These are phyloP conservation scores for Ametastegia equiseti DNA, from an alignment of 2,888 invertebrate species.

Conservation along the genomic window DNA sequence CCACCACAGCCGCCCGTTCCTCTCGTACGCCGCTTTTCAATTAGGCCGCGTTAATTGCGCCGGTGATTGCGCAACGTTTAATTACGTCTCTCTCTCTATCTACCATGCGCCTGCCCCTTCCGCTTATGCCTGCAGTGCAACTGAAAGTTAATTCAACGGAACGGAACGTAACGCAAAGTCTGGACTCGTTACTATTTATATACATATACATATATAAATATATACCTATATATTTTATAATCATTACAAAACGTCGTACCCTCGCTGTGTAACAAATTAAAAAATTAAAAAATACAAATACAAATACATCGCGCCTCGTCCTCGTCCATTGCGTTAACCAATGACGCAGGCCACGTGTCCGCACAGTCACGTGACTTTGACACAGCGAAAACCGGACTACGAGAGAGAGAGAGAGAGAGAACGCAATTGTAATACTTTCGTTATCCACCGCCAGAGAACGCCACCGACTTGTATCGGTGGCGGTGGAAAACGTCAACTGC, in stretches of 20 bases:
- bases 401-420: too few species aligned
- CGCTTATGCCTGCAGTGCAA: too few species aligned
- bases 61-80: constrained; percentile 50
- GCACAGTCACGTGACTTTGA: constrained; percentile 62
- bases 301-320: not conserved
- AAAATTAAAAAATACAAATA: too few species aligned
- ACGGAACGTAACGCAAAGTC: not conserved
- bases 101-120: not conserved
- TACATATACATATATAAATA: not conserved
- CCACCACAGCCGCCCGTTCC: not conserved
- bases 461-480: constrained; percentile 47
- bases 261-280: too few species aligned
- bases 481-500: not conserved
- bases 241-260: not conserved
- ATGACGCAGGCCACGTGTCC: constrained; percentile 17
- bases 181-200: not conserved
- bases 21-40: constrained; percentile 11
- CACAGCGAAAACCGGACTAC: too few species aligned
- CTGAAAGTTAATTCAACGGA: not conserved
- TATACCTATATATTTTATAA: not conserved
- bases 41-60: constrained; percentile 34
- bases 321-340: not conserved
- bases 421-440: not conserved
- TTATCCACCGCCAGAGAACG: constrained; percentile 57
- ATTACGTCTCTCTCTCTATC: not conserved